A percentile compares a stretch with the other conserved stretches of the same genome.
Evolutionary conservation across 2,888 invertebrate species (phyloP).

Genomic region (Troides aeacus): DNA sequence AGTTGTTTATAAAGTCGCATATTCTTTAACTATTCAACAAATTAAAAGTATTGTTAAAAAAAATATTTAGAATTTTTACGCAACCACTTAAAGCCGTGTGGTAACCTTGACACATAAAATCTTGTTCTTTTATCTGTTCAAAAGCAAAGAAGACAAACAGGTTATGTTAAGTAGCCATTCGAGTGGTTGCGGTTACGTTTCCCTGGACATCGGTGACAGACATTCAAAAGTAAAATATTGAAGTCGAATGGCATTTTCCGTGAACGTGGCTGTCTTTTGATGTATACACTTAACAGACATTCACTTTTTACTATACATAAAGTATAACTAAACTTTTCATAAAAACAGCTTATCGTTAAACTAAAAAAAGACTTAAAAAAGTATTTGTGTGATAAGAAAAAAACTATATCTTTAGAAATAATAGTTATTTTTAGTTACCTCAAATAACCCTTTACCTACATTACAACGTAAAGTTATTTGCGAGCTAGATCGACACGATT

Average conservation of each 20-base stretch:
- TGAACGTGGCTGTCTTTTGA: not conserved
- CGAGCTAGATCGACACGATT: constrained; percentile 12
- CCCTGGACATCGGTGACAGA: constrained; percentile 35
- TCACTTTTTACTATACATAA: constrained; percentile 3
- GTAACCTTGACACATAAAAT: constrained; percentile 31
- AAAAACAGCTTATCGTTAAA: not conserved
- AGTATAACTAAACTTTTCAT: not conserved
- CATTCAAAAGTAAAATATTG: constrained; percentile 38
- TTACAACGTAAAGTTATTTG: not conserved
- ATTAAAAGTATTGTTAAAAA: not conserved
- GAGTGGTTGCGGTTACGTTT: constrained; percentile 37
- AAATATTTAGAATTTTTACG: constrained; percentile 23
- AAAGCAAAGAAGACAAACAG: constrained; percentile 29
- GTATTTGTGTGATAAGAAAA: not conserved
- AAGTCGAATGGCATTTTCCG: constrained; percentile 21
- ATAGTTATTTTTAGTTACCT: not conserved
- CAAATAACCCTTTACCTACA: too few species aligned
- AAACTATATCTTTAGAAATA: not conserved
- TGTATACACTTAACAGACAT: not conserved
- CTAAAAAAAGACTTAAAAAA: not conserved
- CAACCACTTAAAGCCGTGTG: constrained; percentile 15
- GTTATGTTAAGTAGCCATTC: constrained; percentile 23
- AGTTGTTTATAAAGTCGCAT: not conserved
- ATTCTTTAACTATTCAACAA: not conserved
- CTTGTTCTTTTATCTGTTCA: constrained; percentile 16